These are phyloP conservation scores for Erebia epiphron DNA, from an alignment of 2,888 invertebrate genomes.

Conservation along the genomic window DNA sequence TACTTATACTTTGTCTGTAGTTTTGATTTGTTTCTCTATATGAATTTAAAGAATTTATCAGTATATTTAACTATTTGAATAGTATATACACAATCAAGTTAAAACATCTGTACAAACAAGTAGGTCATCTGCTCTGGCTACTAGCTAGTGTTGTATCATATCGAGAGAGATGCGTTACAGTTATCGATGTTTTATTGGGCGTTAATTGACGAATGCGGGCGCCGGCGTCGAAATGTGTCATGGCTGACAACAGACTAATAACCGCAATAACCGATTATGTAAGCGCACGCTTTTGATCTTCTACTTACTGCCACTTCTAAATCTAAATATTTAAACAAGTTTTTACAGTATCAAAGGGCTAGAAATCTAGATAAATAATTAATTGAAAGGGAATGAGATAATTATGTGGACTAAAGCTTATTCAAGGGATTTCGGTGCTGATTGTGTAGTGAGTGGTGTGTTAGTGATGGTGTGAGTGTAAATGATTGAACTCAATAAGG, in stretches of 20 bases:
- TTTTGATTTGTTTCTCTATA: too few species aligned
- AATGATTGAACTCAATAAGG: too few species aligned
- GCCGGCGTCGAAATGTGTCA: slow-evolving; percentile 51
- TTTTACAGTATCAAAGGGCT: too few species aligned
- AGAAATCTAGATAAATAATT: too few species aligned
- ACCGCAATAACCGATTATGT: slow-evolving; percentile 35
- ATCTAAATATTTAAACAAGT: not conserved
- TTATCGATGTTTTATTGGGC: slow-evolving; percentile 59
- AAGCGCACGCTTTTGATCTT: slow-evolving; percentile 14
- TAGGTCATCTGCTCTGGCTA: slow-evolving; percentile 38
- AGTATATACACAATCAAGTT: not conserved
- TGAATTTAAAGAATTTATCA: too few species aligned
- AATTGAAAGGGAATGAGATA: too few species aligned
- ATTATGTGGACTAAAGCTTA: too few species aligned
- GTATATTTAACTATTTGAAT: too few species aligned
- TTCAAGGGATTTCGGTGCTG: too few species aligned
- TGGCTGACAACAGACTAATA: slow-evolving; percentile 43
- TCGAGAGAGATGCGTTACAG: slow-evolving; percentile 40
- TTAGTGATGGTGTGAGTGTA: too few species aligned
- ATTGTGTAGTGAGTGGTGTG: too few species aligned
- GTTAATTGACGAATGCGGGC: slow-evolving; percentile 67
- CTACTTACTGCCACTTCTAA: not conserved
- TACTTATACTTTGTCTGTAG: too few species aligned
- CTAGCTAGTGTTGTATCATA: slow-evolving; percentile 30
- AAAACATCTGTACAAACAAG: slow-evolving; percentile 25